phyloP scores from a whole-genome alignment of 2,888 invertebrate species.

The Agonum fuliginosum region DNA sequence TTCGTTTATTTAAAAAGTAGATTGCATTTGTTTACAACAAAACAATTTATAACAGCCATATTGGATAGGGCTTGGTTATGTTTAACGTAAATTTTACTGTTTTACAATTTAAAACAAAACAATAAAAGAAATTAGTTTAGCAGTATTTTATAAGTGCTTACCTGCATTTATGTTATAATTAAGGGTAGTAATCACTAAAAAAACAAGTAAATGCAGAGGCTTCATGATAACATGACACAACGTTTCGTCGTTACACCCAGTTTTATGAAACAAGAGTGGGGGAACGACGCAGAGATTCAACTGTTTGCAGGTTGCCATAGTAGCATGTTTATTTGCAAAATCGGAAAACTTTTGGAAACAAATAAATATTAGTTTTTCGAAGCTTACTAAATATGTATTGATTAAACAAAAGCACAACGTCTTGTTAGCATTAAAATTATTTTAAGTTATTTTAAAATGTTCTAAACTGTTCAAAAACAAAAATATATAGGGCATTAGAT shows the following conservation, averaged over 20 bases:
- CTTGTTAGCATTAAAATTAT: neutral
- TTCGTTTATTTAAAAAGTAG: neutral
- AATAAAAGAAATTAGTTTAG: neutral
- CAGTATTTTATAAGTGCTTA: slow-evolving; percentile 33
- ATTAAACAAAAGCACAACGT: no score
- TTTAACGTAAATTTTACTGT: slow-evolving; percentile 12
- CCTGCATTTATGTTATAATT: slow-evolving; percentile 57
- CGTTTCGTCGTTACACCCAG: slow-evolving; percentile 45
- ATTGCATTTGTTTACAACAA: slow-evolving; percentile 53
- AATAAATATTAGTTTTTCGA: no score
- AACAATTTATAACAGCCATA: slow-evolving; percentile 53
- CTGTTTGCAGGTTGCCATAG: slow-evolving; percentile 42
- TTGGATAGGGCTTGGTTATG: slow-evolving; percentile 59
- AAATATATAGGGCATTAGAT: neutral
- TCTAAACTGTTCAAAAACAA: neutral
- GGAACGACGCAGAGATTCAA: slow-evolving; percentile 19
- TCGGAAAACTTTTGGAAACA: neutral
- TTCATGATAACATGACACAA: slow-evolving; percentile 60
- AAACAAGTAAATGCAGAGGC: slow-evolving; percentile 55
- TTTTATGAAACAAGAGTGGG: slow-evolving; percentile 37
- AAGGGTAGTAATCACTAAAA: slow-evolving; percentile 57
- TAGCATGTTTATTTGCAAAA: neutral
- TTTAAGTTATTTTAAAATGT: neutral
- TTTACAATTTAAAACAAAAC: slow-evolving; percentile 12
- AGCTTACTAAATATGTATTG: no score